phyloP scores from a whole-genome alignment of 2,113 vertebrate genomes.

The Butorides virescens region DNA sequence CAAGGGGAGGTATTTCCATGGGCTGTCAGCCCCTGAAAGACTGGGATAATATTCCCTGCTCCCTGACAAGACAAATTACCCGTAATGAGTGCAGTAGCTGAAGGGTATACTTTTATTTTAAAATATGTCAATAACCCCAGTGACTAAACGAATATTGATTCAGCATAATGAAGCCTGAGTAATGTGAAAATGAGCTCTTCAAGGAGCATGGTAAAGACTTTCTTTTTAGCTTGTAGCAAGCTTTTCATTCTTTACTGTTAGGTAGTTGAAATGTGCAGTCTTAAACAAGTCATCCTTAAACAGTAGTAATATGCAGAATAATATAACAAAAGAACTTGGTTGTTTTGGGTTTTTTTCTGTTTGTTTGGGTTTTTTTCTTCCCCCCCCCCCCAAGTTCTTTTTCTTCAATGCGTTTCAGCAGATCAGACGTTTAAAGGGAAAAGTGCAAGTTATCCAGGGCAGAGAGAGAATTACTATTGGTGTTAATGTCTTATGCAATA shows the following conservation, averaged over 20 bases:
- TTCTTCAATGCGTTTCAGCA: background rate
- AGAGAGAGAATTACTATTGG: background rate
- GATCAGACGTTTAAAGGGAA: background rate
- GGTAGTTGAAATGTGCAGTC: constrained; percentile 55
- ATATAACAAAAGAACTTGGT: background rate
- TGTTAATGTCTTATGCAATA: background rate
- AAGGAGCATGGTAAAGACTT: constrained; percentile 77
- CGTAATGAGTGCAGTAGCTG: constrained; percentile 91
- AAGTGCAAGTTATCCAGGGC: background rate
- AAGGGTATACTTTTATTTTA: constrained; percentile 96
- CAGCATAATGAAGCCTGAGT: constrained; percentile 95
- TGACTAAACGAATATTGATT: constrained; percentile 99
- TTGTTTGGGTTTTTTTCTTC: accelerated
- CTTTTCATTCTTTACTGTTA: constrained; percentile 70
- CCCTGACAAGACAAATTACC: constrained; percentile 95
- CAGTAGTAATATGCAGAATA: background rate
- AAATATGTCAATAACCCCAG: constrained; percentile 95
- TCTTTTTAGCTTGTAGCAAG: constrained; percentile 76
- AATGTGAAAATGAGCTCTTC: constrained; percentile 91
- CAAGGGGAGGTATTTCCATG: constrained; percentile 86
- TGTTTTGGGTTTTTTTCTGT: accelerated
- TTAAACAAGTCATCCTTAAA: constrained; percentile 61
- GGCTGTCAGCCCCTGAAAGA: constrained; percentile 87
- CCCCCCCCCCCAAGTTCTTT: background rate
- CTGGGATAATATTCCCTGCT: constrained; percentile 88